phyloP scores from a whole-genome alignment of 2,888 invertebrate species.

The Strigamia transsilvanica region DNA sequence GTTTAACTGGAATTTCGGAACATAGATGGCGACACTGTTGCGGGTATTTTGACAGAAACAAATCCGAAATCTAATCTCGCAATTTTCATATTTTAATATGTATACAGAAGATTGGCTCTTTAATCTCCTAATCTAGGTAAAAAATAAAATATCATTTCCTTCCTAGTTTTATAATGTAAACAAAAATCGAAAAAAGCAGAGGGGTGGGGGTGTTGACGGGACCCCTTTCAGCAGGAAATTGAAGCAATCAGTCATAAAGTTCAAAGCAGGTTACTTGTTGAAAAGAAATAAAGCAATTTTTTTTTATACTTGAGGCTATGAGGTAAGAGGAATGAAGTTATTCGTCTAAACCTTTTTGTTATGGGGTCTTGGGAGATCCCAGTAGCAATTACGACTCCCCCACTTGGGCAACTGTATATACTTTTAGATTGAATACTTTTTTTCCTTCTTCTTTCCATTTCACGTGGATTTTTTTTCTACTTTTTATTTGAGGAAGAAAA shows the following conservation, averaged over 20 bases:
- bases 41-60: too few relatives aligned
- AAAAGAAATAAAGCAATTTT: constrained; percentile 15
- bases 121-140: background rate
- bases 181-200: background rate
- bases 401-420: constrained; percentile 30
- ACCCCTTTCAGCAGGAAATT: constrained; percentile 1
- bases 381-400: constrained; percentile 1
- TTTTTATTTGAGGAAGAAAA: background rate
- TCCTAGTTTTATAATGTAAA: background rate
- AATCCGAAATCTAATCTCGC: too few relatives aligned
- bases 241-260: background rate
- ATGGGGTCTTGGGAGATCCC: constrained; percentile 20
- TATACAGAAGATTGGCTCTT: background rate
- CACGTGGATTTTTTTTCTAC: background rate
- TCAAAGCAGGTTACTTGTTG: background rate
- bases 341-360: constrained; percentile 1
- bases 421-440: constrained; percentile 25
- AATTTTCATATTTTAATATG: background rate
- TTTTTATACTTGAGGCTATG: background rate
- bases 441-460: background rate
- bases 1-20: background rate
- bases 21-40: background rate
- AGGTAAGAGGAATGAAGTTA: background rate
- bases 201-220: background rate
- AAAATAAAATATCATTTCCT: background rate